These are phyloP conservation scores for Passer montanus DNA, from an alignment of 2,113 vertebrate species.

Conservation along the genomic window DNA sequence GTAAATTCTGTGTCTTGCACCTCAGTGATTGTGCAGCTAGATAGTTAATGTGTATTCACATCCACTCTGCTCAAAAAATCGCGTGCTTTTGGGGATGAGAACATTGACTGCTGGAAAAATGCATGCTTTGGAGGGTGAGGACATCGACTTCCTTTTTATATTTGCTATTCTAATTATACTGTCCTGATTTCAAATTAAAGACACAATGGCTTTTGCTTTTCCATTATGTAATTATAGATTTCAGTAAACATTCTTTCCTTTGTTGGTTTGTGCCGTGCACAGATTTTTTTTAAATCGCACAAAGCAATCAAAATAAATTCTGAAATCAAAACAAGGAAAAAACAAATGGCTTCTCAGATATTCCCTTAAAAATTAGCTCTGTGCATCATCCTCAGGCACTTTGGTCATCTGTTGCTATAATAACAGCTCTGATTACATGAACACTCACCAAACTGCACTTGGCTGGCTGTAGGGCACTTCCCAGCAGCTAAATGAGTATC, in stretches of 20 bases:
- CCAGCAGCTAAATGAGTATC: slow-evolving; percentile 54
- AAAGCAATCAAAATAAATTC: slow-evolving; percentile 38
- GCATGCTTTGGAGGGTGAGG: slow-evolving; percentile 15
- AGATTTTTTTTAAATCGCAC: not conserved
- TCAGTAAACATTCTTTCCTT: slow-evolving; percentile 45
- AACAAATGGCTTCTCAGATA: slow-evolving; percentile 31
- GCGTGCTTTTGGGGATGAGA: not conserved
- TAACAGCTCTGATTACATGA: slow-evolving; percentile 14
- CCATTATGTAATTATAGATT: slow-evolving; percentile 36
- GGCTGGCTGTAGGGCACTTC: slow-evolving; percentile 37
- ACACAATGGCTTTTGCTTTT: slow-evolving; percentile 53
- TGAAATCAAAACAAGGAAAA: slow-evolving; percentile 39
- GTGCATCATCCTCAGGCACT: slow-evolving; percentile 16
- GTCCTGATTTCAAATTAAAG: slow-evolving; percentile 36
- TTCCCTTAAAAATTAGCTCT: slow-evolving; percentile 21
- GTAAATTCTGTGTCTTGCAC: not conserved
- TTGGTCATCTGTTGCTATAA: slow-evolving; percentile 56
- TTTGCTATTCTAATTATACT: slow-evolving; percentile 46
- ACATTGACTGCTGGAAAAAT: slow-evolving; percentile 36
- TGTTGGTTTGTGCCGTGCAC: not conserved
- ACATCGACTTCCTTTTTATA: slow-evolving; percentile 36
- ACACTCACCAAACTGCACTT: slow-evolving; percentile 16
- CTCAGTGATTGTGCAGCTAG: not conserved
- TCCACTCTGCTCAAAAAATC: not conserved
- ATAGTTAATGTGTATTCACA: not conserved